Conservation (phyloP, 2,888 invertebrate genomes). For the Xylota sylvarum region DNA sequence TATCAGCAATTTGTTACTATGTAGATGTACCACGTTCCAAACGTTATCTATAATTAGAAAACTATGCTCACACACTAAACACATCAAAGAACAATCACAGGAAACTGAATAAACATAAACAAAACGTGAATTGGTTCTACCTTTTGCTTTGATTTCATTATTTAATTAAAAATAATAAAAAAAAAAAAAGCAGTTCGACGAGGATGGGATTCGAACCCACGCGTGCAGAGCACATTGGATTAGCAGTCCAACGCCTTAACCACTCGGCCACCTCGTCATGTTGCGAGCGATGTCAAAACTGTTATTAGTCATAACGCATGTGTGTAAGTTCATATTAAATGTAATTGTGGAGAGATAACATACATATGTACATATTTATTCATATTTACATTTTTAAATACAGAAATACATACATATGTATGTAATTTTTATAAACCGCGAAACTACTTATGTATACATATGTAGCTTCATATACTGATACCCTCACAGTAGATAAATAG, state of each 20-base stretch:
- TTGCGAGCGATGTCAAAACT: conserved; percentile 33
- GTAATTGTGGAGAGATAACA: background rate
- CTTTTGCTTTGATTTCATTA: background rate
- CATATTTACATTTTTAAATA: no score
- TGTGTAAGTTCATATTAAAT: background rate
- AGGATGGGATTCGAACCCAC: conserved; percentile 92
- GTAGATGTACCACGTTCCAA: no score
- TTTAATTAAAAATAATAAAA: conserved; percentile 25
- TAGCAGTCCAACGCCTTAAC: conserved; percentile 93
- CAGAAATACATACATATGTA: no score
- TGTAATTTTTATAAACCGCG: no score
- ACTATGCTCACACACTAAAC: background rate
- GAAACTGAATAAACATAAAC: background rate
- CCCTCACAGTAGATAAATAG: no score
- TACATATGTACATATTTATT: no score
- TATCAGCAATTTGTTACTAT: no score
- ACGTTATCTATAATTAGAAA: no score
- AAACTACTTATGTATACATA: no score
- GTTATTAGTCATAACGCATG: conserved; percentile 11
- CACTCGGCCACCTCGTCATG: conserved; percentile 91
- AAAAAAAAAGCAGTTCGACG: conserved; percentile 84
- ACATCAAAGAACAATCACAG: background rate
- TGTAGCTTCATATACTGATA: no score
- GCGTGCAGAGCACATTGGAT: conserved; percentile 92
- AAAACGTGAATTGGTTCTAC: no score